Conservation (phyloP, 1,140 invertebrate genomes). For the Drosophila bifasciata region DNA sequence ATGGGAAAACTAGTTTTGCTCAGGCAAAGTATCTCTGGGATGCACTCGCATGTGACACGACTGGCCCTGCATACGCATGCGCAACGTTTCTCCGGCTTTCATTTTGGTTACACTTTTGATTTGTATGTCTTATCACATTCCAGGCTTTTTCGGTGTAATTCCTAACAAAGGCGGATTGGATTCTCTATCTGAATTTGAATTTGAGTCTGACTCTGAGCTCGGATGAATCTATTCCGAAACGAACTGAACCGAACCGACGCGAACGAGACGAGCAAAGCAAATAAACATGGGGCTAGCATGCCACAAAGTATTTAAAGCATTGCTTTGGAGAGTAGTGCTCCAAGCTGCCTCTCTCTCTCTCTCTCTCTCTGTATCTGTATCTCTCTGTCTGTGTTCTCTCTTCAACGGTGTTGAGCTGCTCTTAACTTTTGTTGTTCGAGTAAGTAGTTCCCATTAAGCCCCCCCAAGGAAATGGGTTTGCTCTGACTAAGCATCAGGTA, state of each 20-base stretch:
- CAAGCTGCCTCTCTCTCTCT: conserved; percentile 20
- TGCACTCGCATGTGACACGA: conserved; percentile 39
- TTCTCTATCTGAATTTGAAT: not conserved
- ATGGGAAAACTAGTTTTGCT: conserved; percentile 42
- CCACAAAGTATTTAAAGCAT: conserved; percentile 61
- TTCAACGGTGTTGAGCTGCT: not conserved
- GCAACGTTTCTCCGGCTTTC: conserved; percentile 72
- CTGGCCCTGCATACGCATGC: conserved; percentile 64
- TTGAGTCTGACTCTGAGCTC: not conserved
- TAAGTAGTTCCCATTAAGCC: conserved; percentile 18
- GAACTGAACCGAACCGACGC: conserved; percentile 42
- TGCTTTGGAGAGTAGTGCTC: conserved; percentile 4
- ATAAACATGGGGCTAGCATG: conserved; percentile 48
- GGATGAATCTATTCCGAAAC: too few relatives aligned
- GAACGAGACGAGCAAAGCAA: conserved; percentile 56
- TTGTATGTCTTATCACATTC: conserved; percentile 35
- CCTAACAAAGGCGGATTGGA: too few relatives aligned
- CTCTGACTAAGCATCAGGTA: not conserved
- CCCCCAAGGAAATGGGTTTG: conserved; percentile 19
- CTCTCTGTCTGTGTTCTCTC: not conserved
- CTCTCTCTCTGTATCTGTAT: not conserved
- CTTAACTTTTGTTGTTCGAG: conserved; percentile 17
- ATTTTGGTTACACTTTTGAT: conserved; percentile 55
- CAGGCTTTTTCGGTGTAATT: conserved; percentile 1
- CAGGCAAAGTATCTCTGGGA: conserved; percentile 28